A percentile compares a stretch with the other conserved stretches of the same genome.
These are phyloP conservation scores for Sesamia nonagrioides DNA, from an alignment of 1,140 invertebrate species.

Conservation along the genomic window DNA sequence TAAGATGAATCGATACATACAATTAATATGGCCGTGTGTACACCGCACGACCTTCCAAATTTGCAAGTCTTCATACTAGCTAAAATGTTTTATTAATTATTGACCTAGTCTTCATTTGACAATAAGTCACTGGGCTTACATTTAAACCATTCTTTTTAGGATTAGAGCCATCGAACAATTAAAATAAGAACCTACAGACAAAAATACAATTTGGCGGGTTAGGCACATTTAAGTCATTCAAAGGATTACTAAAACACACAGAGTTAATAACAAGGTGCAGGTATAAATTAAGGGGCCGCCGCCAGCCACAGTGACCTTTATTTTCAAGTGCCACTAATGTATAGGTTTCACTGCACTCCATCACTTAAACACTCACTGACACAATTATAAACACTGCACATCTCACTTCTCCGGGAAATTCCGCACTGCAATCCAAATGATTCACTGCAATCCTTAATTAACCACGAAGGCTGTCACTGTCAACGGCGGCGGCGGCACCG, in stretches of 20 bases:
- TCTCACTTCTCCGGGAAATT: constrained; percentile 72
- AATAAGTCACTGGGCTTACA: neutral
- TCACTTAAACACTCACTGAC: constrained; percentile 71
- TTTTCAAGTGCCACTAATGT: constrained; percentile 13
- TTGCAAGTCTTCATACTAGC: neutral
- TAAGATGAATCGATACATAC: too few species aligned
- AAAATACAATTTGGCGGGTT: neutral
- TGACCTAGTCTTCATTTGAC: neutral
- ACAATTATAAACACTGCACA: constrained; percentile 79
- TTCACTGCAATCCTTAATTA: constrained; percentile 83
- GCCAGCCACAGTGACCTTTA: constrained; percentile 76
- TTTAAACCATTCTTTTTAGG: neutral
- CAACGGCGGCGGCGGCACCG: constrained; percentile 66
- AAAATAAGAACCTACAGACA: neutral
- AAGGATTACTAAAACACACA: constrained; percentile 57
- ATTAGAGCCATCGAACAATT: neutral
- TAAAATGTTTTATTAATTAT: neutral
- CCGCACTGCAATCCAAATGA: constrained; percentile 84
- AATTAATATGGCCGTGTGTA: too few species aligned
- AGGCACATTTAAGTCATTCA: constrained; percentile 24
- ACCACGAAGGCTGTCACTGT: constrained; percentile 63
- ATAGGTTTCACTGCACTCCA: constrained; percentile 75
- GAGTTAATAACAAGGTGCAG: constrained; percentile 83
- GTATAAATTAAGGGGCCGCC: constrained; percentile 79
- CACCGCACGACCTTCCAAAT: too few species aligned